Percentiles rank a stretch among this genome's conserved stretches.
phyloP scores from a whole-genome alignment of 1,140 invertebrate genomes.

The Lutraria rhynchaena region DNA sequence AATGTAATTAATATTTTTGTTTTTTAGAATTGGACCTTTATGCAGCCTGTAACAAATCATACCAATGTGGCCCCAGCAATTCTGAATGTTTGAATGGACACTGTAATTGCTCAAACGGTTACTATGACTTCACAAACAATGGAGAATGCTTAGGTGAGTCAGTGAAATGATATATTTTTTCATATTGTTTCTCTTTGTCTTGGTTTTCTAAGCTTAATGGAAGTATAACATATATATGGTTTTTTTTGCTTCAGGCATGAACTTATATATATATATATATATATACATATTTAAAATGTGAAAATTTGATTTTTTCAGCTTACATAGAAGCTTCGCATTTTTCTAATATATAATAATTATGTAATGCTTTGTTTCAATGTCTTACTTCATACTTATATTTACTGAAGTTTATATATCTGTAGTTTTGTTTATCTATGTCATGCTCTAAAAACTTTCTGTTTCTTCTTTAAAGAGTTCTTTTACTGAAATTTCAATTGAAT shows the following conservation, averaged over 20 bases:
- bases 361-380: neutral
- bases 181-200: neutral
- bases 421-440: no score
- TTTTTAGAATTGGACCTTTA: slow-evolving; percentile 18
- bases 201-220: neutral
- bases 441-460: no score
- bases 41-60: slow-evolving; percentile 17
- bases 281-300: neutral
- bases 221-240: no score
- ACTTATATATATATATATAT: neutral
- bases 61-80: slow-evolving; percentile 32
- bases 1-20: no score
- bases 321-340: neutral
- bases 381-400: no score
- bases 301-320: neutral
- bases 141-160: slow-evolving; percentile 35
- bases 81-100: slow-evolving; percentile 10
- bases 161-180: neutral
- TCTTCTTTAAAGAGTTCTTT: no score
- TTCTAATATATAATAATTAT: neutral
- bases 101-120: slow-evolving; percentile 1
- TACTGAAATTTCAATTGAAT: no score
- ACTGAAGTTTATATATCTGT: no score
- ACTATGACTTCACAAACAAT: slow-evolving; percentile 31
- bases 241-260: neutral